Evolutionary conservation across 2,888 invertebrate species (phyloP).

Genomic region (Steinernema hermaphroditum): DNA sequence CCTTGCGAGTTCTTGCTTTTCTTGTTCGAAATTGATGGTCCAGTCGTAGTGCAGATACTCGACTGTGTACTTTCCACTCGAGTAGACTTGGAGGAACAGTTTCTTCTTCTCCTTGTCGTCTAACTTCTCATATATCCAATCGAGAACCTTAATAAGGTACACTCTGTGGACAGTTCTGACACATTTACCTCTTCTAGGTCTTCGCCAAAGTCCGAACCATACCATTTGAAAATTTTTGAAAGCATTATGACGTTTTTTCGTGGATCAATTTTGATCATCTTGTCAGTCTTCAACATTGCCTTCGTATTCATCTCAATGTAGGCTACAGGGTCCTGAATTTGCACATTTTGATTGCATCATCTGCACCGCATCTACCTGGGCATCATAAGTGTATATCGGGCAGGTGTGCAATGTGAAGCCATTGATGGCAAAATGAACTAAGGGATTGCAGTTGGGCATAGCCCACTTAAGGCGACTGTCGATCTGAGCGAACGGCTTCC

Average conservation of each 20-base stretch:
- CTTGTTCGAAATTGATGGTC: conserved; percentile 52
- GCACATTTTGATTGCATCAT: too few species aligned
- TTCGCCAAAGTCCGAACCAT: conserved; percentile 69
- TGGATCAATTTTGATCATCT: conserved; percentile 67
- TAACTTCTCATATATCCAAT: conserved; percentile 32
- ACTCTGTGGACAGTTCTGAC: neutral
- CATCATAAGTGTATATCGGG: conserved; percentile 69
- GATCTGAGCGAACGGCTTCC: conserved; percentile 68
- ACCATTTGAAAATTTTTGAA: conserved; percentile 70
- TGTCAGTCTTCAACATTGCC: conserved; percentile 67
- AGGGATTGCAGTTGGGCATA: conserved; percentile 67
- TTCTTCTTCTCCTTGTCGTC: conserved; percentile 46
- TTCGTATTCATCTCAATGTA: conserved; percentile 33
- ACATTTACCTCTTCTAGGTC: conserved; percentile 50
- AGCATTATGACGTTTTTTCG: conserved; percentile 66
- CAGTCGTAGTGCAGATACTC: conserved; percentile 55
- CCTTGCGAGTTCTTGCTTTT: conserved; percentile 36
- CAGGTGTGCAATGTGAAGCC: conserved; percentile 70
- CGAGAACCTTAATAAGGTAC: conserved; percentile 35
- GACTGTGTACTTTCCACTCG: conserved; percentile 54
- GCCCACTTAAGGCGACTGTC: conserved; percentile 51
- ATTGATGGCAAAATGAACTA: conserved; percentile 70
- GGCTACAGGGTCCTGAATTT: conserved; percentile 2
- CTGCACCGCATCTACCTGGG: too few species aligned
- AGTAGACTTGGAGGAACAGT: conserved; percentile 47